Evolutionary conservation across 2,113 vertebrate genomes (phyloP).

Genomic region (Microtus richardsoni): DNA sequence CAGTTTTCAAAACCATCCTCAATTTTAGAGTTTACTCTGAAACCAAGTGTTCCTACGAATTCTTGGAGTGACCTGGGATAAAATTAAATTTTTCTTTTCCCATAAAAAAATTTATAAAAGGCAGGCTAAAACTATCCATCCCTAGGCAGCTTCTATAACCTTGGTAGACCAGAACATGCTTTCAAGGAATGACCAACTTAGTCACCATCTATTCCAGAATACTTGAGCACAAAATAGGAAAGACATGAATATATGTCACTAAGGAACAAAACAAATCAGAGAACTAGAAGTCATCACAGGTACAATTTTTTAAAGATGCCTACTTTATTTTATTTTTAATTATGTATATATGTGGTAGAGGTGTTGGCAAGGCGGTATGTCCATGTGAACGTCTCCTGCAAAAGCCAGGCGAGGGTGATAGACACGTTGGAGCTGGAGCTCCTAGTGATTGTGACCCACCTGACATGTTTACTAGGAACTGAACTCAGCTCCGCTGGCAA

Average conservation of each 20-base stretch:
- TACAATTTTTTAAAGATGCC: neutral
- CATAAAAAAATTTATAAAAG: constrained; percentile 23
- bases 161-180: neutral
- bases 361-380: neutral
- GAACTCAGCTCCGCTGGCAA: neutral
- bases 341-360: neutral
- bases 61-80: neutral
- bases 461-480: neutral
- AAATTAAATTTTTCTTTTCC: constrained; percentile 22
- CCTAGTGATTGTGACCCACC: neutral
- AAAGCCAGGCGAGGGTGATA: neutral
- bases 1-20: neutral
- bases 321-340: neutral
- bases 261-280: constrained; percentile 31
- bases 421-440: neutral
- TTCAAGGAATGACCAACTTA: neutral
- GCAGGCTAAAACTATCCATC: neutral
- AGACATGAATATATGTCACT: neutral
- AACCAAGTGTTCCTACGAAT: neutral
- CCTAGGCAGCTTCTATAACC: neutral
- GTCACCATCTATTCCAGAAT: neutral
- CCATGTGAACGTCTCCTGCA: neutral
- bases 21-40: constrained; percentile 14
- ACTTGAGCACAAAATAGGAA: neutral
- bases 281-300: neutral